Percentiles rank a stretch among this genome's conserved stretches.
These are phyloP conservation scores for Ischnura elegans DNA, from an alignment of 2,888 invertebrate species.

Conservation along the genomic window DNA sequence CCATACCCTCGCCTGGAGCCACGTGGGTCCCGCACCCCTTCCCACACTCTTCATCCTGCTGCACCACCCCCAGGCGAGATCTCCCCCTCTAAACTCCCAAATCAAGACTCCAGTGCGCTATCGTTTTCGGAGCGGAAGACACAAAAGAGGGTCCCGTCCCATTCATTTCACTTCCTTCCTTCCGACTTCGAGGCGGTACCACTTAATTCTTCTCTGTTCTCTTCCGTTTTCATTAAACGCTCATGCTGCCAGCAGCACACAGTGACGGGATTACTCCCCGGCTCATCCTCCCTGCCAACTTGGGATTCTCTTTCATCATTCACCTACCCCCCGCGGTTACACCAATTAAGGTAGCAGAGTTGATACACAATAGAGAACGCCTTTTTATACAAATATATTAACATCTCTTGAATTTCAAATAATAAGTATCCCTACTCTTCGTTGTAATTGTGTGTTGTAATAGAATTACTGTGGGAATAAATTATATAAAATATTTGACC, in stretches of 20 bases:
- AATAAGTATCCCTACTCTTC: too few species aligned
- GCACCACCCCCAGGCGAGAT: not conserved
- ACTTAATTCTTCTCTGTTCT: not conserved
- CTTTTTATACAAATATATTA: too few species aligned
- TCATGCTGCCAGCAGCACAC: not conserved
- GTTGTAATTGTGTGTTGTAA: too few species aligned
- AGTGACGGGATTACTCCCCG: not conserved
- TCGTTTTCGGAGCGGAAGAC: constrained; percentile 3
- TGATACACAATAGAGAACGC: too few species aligned
- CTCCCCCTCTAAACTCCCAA: not conserved
- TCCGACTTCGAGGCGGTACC: not conserved
- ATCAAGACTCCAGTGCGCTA: not conserved
- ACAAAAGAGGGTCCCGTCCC: not conserved
- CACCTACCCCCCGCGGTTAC: too few species aligned
- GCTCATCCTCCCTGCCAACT: not conserved
- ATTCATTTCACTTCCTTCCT: not conserved
- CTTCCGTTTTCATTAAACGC: not conserved
- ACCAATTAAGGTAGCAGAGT: too few species aligned
- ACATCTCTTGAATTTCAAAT: too few species aligned
- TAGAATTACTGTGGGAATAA: too few species aligned
- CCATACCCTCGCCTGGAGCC: not conserved
- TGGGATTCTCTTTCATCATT: not conserved
- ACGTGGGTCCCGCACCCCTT: not conserved
- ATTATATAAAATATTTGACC: too few species aligned
- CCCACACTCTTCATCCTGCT: not conserved